Conservation (phyloP, 2,797 vertebrate genomes). For the Channa striata region DNA sequence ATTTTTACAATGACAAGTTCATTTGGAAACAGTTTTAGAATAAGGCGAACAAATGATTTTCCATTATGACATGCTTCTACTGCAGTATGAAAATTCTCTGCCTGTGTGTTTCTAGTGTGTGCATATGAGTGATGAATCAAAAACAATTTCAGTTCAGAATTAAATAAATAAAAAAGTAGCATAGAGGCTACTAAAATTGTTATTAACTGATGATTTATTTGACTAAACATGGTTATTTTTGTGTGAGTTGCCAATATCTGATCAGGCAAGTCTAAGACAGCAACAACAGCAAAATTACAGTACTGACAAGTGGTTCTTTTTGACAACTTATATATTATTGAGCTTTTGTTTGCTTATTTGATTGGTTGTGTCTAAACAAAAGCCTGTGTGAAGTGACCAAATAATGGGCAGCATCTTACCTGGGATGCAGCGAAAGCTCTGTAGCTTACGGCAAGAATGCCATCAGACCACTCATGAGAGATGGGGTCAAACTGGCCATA, state of each 20-base stretch:
- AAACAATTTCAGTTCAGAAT: constrained; percentile 11
- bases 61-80: constrained; percentile 51
- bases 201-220: not conserved
- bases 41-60: constrained; percentile 60
- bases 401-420: constrained; percentile 66
- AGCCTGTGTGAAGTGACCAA: too few species aligned
- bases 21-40: constrained; percentile 63
- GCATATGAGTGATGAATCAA: constrained; percentile 26
- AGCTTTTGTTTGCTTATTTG: not conserved
- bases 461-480: constrained; percentile 95
- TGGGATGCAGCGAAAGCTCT: constrained; percentile 87
- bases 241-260: too few species aligned
- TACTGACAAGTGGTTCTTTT: not conserved
- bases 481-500: constrained; percentile 93
- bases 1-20: constrained; percentile 66
- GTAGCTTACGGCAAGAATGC: constrained; percentile 92
- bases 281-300: too few species aligned
- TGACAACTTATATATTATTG: not conserved
- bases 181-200: not conserved
- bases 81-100: constrained; percentile 36
- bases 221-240: too few species aligned
- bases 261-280: too few species aligned
- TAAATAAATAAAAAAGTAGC: constrained; percentile 15
- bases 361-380: not conserved
- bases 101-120: constrained; percentile 30